A percentile compares a stretch with the other conserved stretches of the same genome.
phyloP scores from a whole-genome alignment of 2,888 invertebrate species.

The Diploptera punctata region DNA sequence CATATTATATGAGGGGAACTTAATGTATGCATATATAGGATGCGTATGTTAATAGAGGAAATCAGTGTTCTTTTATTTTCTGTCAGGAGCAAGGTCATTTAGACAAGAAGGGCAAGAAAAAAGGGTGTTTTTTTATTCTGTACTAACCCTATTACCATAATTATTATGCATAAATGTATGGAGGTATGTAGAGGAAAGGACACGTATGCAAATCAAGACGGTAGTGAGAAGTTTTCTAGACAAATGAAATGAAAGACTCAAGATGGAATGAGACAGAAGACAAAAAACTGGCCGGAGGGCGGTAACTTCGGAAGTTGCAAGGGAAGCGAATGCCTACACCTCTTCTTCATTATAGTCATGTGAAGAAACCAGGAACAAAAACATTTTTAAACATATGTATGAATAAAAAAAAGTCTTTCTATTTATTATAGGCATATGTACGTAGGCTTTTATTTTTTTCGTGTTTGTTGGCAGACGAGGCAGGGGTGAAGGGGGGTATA shows the following conservation, averaged over 20 bases:
- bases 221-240: slow-evolving; percentile 1
- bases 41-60: slow-evolving; percentile 24
- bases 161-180: slow-evolving; percentile 25
- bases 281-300: neutral
- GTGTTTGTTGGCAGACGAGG: neutral
- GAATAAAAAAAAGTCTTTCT: slow-evolving; percentile 2
- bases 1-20: slow-evolving; percentile 12
- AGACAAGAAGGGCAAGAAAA: neutral
- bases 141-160: slow-evolving; percentile 8
- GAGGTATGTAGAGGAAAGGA: neutral
- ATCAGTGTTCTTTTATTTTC: slow-evolving; percentile 24
- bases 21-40: slow-evolving; percentile 13
- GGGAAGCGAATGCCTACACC: neutral
- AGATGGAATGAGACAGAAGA: neutral
- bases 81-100: slow-evolving; percentile 10
- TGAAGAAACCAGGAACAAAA: slow-evolving; percentile 6
- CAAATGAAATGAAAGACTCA: neutral
- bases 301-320: too few species aligned
- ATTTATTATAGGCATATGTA: too few species aligned
- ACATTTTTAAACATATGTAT: neutral
- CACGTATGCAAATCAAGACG: slow-evolving; percentile 16
- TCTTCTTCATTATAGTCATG: neutral
- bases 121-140: neutral
- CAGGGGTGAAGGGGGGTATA: neutral
- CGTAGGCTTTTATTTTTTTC: slow-evolving; percentile 2